Base-by-base conservation (phyloP, 2,113 vertebrate genomes). In the Pygoscelis antarcticus region DNA sequence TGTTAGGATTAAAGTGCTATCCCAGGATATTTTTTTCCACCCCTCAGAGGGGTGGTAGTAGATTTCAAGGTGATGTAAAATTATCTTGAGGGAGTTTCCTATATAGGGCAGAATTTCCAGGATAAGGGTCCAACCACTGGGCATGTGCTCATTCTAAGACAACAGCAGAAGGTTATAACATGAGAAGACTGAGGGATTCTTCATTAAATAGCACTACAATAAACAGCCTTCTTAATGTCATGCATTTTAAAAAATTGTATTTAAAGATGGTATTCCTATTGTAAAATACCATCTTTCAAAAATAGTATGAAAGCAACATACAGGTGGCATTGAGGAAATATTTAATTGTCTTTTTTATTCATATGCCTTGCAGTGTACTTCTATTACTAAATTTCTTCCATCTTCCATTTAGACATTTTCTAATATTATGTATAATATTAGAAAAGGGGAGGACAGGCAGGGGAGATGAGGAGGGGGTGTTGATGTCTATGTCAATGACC, bases 111-210 rank as follows among this genome's bases (percentile, higher is more conserved):
- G 23, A 29, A 78, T 74, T 96, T 64, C 27, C 15, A 76, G 14
- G 12, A 25, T 66, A 46, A 25, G 0, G 2, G 16, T 49, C 12
- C 6, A 49, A 2, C 16, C 27, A 15, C 21, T n/a, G 8, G 2
- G 4, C 30, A 27, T n/a, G 6, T 68, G 7, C 5, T 19, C 8
- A 51, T 66, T 66, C 11, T 38, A 23, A 75, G 7, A 54, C 4
- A 57, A 25, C 11, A 16, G 11, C 6, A 66, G 36, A 71, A 61
- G 2, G 3, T 36, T 61, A 60, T 9, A 78, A 57, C 9, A 62
- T 38, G 7, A 84, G n/a, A 69, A 62, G 10, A 47, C 3, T 29
- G 9, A 52, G 6, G 9, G 5, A 51, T 51, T 90, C 9, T 54
- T 64, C 38, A 75, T 11, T 46, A 74, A 92, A 47, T 4, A 29